These are phyloP conservation scores for Apamea anceps DNA, from an alignment of 2,888 invertebrate genomes.

Conservation along the genomic window DNA sequence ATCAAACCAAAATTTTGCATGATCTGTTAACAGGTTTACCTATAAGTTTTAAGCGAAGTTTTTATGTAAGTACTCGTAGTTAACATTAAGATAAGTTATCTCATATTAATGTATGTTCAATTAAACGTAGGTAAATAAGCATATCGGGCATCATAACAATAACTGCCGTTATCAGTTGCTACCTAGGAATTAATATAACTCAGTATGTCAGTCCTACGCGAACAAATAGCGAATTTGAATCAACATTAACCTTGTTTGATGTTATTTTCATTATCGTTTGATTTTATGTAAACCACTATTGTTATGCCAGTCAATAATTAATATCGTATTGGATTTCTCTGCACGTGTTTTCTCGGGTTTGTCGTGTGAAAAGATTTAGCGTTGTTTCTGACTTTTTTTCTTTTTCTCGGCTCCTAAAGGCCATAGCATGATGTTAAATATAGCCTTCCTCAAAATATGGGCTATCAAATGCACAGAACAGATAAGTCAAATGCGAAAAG, in stretches of 20 bases:
- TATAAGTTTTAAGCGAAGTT: conserved; percentile 17
- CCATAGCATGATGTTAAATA: no score
- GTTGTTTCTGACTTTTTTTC: no score
- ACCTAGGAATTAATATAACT: conserved; percentile 54
- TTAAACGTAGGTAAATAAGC: conserved; percentile 43
- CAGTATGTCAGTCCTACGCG: conserved; percentile 30
- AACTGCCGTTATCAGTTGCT: conserved; percentile 60
- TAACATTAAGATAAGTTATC: conserved; percentile 61
- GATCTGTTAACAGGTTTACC: conserved; percentile 15
- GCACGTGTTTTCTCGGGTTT: background rate
- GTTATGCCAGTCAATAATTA: background rate
- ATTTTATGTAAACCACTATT: background rate
- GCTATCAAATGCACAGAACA: no score
- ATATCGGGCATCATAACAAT: conserved; percentile 61
- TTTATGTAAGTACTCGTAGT: conserved; percentile 24
- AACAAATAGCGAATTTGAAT: conserved; percentile 38
- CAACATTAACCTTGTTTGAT: conserved; percentile 48
- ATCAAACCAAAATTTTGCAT: conserved; percentile 16
- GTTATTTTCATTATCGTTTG: conserved; percentile 43
- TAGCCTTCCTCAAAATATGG: no score
- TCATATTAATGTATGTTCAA: conserved; percentile 39
- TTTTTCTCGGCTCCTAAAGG: no score
- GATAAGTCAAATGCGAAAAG: no score
- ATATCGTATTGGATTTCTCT: no score
- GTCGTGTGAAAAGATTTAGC: background rate